These are phyloP conservation scores for Lathronympha strigana DNA, from an alignment of 2,888 invertebrate genomes.

Conservation along the genomic window DNA sequence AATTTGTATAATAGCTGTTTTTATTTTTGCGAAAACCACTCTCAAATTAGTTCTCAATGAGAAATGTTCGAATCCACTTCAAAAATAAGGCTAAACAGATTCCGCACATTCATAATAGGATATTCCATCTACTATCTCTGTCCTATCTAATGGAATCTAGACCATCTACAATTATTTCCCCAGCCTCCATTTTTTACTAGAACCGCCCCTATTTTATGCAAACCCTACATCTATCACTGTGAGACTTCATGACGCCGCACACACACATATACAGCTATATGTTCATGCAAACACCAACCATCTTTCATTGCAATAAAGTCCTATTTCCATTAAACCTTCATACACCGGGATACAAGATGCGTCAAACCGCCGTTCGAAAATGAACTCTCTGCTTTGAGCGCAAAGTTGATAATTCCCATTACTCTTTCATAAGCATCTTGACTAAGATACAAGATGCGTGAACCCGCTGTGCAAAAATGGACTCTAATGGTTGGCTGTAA, in stretches of 20 bases:
- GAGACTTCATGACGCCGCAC: slow-evolving; percentile 44
- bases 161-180: background rate
- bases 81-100: too few relatives aligned
- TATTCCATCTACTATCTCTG: too few relatives aligned
- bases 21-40: too few relatives aligned
- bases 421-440: background rate
- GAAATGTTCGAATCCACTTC: too few relatives aligned
- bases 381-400: too few relatives aligned
- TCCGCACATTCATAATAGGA: too few relatives aligned
- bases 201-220: slow-evolving; percentile 19
- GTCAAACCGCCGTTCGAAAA: background rate
- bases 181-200: slow-evolving; percentile 17
- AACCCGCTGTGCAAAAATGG: background rate
- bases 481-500: background rate
- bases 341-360: background rate
- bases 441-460: background rate
- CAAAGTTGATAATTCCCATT: too few relatives aligned
- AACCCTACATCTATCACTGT: slow-evolving; percentile 32
- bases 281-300: slow-evolving; percentile 7
- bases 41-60: too few relatives aligned
- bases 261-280: background rate
- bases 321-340: background rate
- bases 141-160: too few relatives aligned
- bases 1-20: too few relatives aligned
- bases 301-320: background rate